Base-by-base conservation (phyloP, 2,797 vertebrate genomes). In the Catostomus latipinnis region DNA sequence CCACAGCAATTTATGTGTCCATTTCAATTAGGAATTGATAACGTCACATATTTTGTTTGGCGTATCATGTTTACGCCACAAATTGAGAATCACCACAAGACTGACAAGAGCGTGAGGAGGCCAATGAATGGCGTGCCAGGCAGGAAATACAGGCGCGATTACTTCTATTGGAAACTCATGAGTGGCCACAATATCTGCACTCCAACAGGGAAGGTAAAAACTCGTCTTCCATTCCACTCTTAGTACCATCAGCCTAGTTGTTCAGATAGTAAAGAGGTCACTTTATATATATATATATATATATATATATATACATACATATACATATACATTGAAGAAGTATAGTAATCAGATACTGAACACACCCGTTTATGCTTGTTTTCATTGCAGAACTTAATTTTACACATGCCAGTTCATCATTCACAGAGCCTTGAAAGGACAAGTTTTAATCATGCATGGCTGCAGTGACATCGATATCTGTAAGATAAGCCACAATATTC, bases 401-500 rank as follows among this genome's bases (percentile, higher is more conserved):
- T 80, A 56, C 56, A 50, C 68, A 81, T 74, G 71, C 60, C 81
- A 84, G 49, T 78, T 66, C 72, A 66, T 66, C 66, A 77, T 69
- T 70, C 43, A 86, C 88, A 90, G 85, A 90, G 89, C 81, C 73
- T 87, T 71, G 63, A 74, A 82, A n/a, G 34, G 69, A 84, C 70
- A 9, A 83, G 83, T 57, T 68, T 78, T 56, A 66, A 61, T 79
- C 75, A 66, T 45, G 75, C 61, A 58, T 9, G 22, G 65, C 76
- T 57, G 78, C 85, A n/a, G 83, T 53, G 90, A 91, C 90, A 92
- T 93, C 0, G 88, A 94, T 91, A 90, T 85, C 67, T 50, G 79
- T 71, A 81, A 88, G 90, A 94, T 93, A 89, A 90, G 88, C 90
- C 88, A 6, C 89, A 84, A 83, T 86, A 81, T 88, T 88, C 85